phyloP scores from a whole-genome alignment of 1,140 invertebrate species.

The Proales similis region DNA sequence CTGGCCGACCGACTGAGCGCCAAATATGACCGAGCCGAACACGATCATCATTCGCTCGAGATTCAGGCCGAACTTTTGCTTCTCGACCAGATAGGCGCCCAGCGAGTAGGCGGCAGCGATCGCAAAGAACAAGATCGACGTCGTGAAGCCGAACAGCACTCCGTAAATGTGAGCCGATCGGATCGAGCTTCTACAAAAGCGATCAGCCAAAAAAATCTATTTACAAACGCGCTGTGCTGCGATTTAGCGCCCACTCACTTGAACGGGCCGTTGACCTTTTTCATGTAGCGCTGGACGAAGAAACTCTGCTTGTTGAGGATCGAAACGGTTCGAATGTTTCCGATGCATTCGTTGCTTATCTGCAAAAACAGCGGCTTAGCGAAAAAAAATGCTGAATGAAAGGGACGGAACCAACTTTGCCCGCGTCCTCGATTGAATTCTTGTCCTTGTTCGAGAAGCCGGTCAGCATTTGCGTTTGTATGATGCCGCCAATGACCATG shows the following conservation, averaged over 20 bases:
- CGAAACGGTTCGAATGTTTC: conserved; percentile 58
- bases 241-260: conserved; percentile 6
- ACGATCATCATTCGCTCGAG: conserved; percentile 35
- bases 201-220: not conserved
- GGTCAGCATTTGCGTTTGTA: conserved; percentile 42
- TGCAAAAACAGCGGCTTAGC: conserved; percentile 41
- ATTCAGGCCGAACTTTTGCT: conserved; percentile 12
- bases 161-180: conserved; percentile 28
- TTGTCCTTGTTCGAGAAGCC: conserved; percentile 32
- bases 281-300: conserved; percentile 49
- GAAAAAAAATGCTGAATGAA: no score
- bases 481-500: conserved; percentile 53
- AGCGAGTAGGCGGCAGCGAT: conserved; percentile 23
- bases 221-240: no score
- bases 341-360: conserved; percentile 56
- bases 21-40: conserved; percentile 32
- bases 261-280: conserved; percentile 37
- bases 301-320: conserved; percentile 53
- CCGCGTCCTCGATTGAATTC: conserved; percentile 31
- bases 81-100: conserved; percentile 25
- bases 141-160: conserved; percentile 23
- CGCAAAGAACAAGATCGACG: conserved; percentile 26
- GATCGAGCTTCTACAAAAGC: conserved; percentile 11
- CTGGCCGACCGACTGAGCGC: conserved; percentile 50
- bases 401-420: no score